phyloP scores from a whole-genome alignment of 1,140 invertebrate species.

The Drosophila melanica region DNA sequence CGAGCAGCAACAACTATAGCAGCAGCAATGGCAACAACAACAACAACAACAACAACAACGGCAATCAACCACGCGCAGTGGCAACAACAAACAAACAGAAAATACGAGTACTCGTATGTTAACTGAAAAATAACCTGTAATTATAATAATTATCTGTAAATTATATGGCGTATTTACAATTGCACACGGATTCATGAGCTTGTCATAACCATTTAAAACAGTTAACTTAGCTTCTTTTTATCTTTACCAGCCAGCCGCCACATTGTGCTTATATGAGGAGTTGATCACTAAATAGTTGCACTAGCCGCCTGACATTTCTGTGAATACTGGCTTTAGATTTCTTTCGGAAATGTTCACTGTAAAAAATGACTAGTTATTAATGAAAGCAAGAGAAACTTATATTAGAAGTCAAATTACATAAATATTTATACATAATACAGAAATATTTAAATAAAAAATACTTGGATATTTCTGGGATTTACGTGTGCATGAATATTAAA shows the following conservation, averaged over 20 bases:
- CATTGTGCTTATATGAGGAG: slow-evolving; percentile 17
- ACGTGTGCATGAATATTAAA: too few species aligned
- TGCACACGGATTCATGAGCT: slow-evolving; percentile 75
- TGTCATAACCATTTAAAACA: slow-evolving; percentile 75
- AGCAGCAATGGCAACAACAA: slow-evolving; percentile 14
- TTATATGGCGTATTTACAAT: slow-evolving; percentile 79
- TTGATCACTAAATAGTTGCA: slow-evolving; percentile 42
- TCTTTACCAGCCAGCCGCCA: slow-evolving; percentile 41
- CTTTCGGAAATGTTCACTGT: background rate
- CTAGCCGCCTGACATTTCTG: slow-evolving; percentile 20
- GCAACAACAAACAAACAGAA: slow-evolving; percentile 30
- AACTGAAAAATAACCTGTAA: slow-evolving; percentile 80
- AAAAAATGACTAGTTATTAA: slow-evolving; percentile 1
- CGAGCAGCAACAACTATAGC: slow-evolving; percentile 18
- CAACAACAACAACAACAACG: background rate
- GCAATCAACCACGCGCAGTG: slow-evolving; percentile 13
- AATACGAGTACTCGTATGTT: slow-evolving; percentile 51
- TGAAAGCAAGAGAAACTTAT: background rate
- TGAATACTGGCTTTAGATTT: background rate
- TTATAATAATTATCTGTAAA: slow-evolving; percentile 83
- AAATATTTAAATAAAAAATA: too few species aligned
- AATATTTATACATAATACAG: too few species aligned
- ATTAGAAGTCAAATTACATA: too few species aligned
- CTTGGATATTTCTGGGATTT: too few species aligned
- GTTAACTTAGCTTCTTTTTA: slow-evolving; percentile 59